phyloP scores from a whole-genome alignment of 2,888 invertebrate species.

The Caenorhabditis sp. region DNA sequence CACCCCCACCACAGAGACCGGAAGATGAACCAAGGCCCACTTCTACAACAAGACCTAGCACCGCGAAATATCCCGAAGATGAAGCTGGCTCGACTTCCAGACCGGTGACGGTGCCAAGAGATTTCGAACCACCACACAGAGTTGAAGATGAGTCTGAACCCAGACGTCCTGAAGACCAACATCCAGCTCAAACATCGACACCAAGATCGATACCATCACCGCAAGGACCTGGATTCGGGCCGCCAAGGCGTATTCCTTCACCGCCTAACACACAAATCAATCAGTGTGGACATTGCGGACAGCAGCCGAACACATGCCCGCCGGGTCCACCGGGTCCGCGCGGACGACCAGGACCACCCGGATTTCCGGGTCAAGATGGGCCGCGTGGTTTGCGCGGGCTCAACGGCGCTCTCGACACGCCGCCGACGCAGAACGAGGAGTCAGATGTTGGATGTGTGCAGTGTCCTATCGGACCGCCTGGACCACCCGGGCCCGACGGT shows the following conservation, averaged over 20 bases:
- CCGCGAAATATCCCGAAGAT: background rate
- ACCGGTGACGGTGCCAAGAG: background rate
- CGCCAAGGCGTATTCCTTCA: slow-evolving; percentile 10
- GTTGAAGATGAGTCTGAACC: background rate
- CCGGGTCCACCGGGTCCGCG: slow-evolving; percentile 38
- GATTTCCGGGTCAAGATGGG: slow-evolving; percentile 44
- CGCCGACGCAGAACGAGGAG: slow-evolving; percentile 16
- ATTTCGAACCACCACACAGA: background rate
- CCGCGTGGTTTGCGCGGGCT: slow-evolving; percentile 34
- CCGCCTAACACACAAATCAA: slow-evolving; percentile 9
- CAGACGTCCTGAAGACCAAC: slow-evolving; percentile 14
- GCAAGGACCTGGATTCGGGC: slow-evolving; percentile 25
- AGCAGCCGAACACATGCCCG: slow-evolving; percentile 34
- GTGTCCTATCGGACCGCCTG: slow-evolving; percentile 41
- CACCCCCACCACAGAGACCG: background rate
- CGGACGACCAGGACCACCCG: slow-evolving; percentile 40
- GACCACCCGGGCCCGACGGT: slow-evolving; percentile 32
- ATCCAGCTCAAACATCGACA: slow-evolving; percentile 1
- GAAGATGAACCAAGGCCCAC: background rate
- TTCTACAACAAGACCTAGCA: background rate
- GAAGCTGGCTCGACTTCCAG: background rate
- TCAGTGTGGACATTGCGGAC: slow-evolving; percentile 26
- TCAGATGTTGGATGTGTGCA: slow-evolving; percentile 31
- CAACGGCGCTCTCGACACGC: slow-evolving; percentile 18
- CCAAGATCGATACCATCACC: slow-evolving; percentile 1